Evolutionary conservation across 2,888 invertebrate genomes (phyloP).

Genomic region (Mayetiola destructor): DNA sequence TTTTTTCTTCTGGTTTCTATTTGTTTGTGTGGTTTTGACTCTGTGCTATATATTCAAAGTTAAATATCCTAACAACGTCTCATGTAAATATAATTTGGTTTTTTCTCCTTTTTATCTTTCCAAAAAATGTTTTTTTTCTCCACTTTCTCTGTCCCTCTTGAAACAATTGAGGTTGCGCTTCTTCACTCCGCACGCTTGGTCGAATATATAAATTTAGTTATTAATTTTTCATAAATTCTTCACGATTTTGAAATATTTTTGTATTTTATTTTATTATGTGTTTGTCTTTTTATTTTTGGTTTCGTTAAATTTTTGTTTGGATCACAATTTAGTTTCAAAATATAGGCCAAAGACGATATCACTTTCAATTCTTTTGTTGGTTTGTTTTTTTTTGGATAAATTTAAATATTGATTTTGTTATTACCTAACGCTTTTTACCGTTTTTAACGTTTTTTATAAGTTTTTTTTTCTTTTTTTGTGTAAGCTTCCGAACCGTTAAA

Average conservation of each 20-base stretch:
- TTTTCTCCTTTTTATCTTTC: background rate
- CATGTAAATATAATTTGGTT: background rate
- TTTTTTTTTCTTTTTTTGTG: background rate
- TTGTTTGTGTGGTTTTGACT: background rate
- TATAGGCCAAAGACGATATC: slow-evolving; percentile 13
- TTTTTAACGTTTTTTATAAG: background rate
- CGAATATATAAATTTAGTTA: background rate
- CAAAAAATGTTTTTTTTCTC: slow-evolving; percentile 1
- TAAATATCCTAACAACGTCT: too few species aligned
- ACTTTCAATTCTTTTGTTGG: background rate
- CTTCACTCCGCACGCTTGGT: background rate
- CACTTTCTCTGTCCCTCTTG: background rate
- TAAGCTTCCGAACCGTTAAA: too few species aligned
- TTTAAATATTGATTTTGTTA: background rate
- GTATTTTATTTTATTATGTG: background rate
- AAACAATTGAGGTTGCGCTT: background rate
- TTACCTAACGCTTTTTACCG: background rate
- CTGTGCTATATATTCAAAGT: too few species aligned
- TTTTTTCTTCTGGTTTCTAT: too few species aligned
- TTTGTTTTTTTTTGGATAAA: slow-evolving; percentile 1
- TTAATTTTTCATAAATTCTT: background rate
- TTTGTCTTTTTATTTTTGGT: background rate
- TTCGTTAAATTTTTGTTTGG: slow-evolving; percentile 8
- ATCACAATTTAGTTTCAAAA: slow-evolving; percentile 13
- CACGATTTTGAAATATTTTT: background rate